These are phyloP conservation scores for Apamea sordens DNA, from an alignment of 2,888 invertebrate species.

Conservation along the genomic window DNA sequence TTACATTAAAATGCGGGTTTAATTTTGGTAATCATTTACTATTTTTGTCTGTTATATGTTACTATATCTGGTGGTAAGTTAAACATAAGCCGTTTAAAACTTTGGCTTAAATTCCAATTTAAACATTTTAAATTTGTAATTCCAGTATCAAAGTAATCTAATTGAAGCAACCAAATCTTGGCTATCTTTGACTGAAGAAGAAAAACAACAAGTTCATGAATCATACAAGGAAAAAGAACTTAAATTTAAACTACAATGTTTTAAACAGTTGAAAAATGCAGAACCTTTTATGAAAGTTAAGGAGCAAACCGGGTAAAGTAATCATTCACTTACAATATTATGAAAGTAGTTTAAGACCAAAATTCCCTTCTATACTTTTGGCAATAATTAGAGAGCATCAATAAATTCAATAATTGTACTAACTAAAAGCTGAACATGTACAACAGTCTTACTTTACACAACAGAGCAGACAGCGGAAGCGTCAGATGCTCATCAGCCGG, in stretches of 20 bases:
- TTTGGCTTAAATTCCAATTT: not conserved
- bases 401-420: not conserved
- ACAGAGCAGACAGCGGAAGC: no score
- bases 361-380: not conserved
- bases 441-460: not conserved
- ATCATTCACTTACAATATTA: not conserved
- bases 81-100: no score
- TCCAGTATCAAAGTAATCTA: conserved; percentile 69
- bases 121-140: conserved; percentile 29
- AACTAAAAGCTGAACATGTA: not conserved
- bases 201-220: conserved; percentile 75
- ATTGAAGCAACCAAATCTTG: conserved; percentile 81
- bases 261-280: conserved; percentile 74
- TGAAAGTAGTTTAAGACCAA: not conserved
- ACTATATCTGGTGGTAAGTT: no score
- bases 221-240: conserved; percentile 72
- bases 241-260: conserved; percentile 69
- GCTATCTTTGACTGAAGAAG: conserved; percentile 76
- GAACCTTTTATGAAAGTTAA: conserved; percentile 79
- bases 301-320: conserved; percentile 48
- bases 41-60: no score
- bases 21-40: no score
- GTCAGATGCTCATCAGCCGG: no score
- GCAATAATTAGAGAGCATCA: not conserved
- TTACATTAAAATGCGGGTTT: no score